A percentile compares a stretch with the other conserved stretches of the same genome.
phyloP scores from a whole-genome alignment of 2,888 invertebrate species.

The Schizotus pectinicornis region DNA sequence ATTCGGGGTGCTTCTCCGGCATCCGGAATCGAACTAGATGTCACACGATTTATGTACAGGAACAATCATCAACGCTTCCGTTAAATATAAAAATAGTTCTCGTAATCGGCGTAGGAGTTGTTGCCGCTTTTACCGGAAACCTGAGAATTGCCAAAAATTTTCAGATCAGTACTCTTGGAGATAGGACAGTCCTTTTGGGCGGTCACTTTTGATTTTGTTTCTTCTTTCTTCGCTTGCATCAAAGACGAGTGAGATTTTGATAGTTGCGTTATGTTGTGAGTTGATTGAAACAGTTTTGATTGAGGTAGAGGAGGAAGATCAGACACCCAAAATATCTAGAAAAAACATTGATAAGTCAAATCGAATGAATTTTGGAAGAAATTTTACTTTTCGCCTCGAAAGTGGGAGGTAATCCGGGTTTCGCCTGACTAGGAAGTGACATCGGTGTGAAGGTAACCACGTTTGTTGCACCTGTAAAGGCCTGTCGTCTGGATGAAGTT shows the following conservation, averaged over 20 bases:
- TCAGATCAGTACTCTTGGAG: slow-evolving; percentile 47
- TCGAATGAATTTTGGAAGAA: background rate
- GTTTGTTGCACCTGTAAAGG: slow-evolving; percentile 82
- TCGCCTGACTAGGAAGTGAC: slow-evolving; percentile 82
- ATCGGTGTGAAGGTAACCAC: slow-evolving; percentile 69
- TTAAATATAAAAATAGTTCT: slow-evolving; percentile 71
- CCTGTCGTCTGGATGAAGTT: slow-evolving; percentile 85
- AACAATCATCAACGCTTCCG: slow-evolving; percentile 7
- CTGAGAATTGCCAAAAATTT: slow-evolving; percentile 43
- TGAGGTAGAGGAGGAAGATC: slow-evolving; percentile 59
- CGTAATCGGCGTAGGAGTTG: slow-evolving; percentile 67
- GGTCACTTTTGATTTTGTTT: slow-evolving; percentile 35
- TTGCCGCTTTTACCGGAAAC: slow-evolving; percentile 42
- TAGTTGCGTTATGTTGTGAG: slow-evolving; percentile 55
- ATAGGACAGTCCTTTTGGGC: slow-evolving; percentile 38
- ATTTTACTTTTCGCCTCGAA: slow-evolving; percentile 57
- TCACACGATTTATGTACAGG: slow-evolving; percentile 30
- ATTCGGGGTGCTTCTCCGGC: slow-evolving; percentile 29
- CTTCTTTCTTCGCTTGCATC: slow-evolving; percentile 48
- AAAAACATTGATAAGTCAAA: slow-evolving; percentile 30
- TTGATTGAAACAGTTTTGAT: slow-evolving; percentile 52
- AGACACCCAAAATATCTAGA: slow-evolving; percentile 66
- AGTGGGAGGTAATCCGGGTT: slow-evolving; percentile 78
- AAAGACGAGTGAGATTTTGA: slow-evolving; percentile 55
- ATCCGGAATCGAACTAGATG: slow-evolving; percentile 37